Base-by-base conservation (phyloP, 2,113 vertebrate genomes). In the Mesembrinibis cayennensis region DNA sequence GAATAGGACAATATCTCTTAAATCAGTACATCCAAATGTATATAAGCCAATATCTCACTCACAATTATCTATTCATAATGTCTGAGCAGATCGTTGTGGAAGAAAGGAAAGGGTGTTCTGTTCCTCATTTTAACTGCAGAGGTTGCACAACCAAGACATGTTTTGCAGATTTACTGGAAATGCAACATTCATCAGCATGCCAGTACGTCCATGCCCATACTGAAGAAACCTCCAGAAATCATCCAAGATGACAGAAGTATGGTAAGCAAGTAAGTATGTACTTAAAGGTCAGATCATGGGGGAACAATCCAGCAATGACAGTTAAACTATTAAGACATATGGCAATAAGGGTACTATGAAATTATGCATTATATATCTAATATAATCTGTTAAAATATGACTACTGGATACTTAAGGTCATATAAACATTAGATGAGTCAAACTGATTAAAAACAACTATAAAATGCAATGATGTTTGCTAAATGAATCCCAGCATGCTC, bases 221-320 rank as follows among this genome's bases (percentile, higher is more conserved):
- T 36, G 52, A 67, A 53, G 47, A 27, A 79, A 21, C 23, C n/a
- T 62, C 10, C 21, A 73, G 36, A 66, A 85, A 44, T 29, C 23
- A 78, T 19, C 49, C 42, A 45, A 22, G n/a, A 55, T 2, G 11
- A 42, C 40, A 61, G n/a, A 61, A 62, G 14, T 26, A 44, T 36
- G 13, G 5, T 16, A 65, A 56, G 5, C 6, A 59, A 82, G 9
- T 22, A 47, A 47, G 23, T 5, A 2, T 8, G 9, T 19, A 45
- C 7, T n/a, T 42, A 44, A 77, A 56, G 19, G 25, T 58, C 10
- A 55, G 19, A 10, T 32, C 36, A 18, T 0, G 0, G 16, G 19
- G 26, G 30, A 90, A 22, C 21, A 42, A n/a, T 23, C 56, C 20
- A 55, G 7, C 26, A 58, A 4, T 11, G 29, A 23, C 27, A 74